These are phyloP conservation scores for Halichoeres trimaculatus DNA, from an alignment of 2,113 vertebrate genomes.

Conservation along the genomic window DNA sequence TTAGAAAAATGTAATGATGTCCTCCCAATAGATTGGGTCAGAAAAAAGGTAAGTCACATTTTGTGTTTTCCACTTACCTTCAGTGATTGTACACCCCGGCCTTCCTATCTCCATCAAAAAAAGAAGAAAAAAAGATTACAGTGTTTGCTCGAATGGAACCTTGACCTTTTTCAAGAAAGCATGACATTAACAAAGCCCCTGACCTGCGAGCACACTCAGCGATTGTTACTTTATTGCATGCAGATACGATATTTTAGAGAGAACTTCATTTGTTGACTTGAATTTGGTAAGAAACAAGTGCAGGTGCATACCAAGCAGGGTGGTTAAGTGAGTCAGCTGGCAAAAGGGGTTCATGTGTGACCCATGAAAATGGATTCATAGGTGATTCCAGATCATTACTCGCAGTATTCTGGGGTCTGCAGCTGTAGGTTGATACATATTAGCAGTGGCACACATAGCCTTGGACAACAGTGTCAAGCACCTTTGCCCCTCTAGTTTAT, in stretches of 20 bases:
- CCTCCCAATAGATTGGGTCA: neutral
- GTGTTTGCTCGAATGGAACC: conserved; percentile 66
- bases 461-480: neutral
- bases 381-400: neutral
- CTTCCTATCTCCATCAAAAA: conserved; percentile 28
- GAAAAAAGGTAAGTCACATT: neutral
- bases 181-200: conserved; percentile 47
- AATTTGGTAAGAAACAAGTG: conserved; percentile 4
- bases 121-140: conserved; percentile 48
- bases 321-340: neutral
- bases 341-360: neutral
- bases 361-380: neutral
- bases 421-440: conserved; percentile 5
- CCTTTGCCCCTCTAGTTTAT: neutral
- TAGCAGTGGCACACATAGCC: neutral
- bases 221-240: too few species aligned
- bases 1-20: neutral
- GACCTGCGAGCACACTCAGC: conserved; percentile 30
- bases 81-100: conserved; percentile 14
- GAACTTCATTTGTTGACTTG: neutral
- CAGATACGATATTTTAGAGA: too few species aligned
- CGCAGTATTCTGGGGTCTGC: neutral
- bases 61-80: neutral
- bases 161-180: conserved; percentile 68
- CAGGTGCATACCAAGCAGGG: neutral